Evolutionary conservation across 1,140 invertebrate genomes (phyloP).

Genomic region (Cotesia vestalis): DNA sequence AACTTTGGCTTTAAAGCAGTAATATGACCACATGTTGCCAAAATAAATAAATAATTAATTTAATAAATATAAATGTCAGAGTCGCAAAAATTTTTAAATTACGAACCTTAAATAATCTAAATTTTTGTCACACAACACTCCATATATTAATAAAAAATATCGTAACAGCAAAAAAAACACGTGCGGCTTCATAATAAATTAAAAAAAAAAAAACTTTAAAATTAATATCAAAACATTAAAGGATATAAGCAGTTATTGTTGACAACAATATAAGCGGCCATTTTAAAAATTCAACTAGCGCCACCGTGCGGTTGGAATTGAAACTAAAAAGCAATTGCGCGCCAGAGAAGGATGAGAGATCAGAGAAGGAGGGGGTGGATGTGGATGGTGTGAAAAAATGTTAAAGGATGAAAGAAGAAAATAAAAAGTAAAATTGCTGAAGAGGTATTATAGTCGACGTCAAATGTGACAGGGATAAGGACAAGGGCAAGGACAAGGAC

Average conservation of each 20-base stretch:
- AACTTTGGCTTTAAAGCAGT: no score
- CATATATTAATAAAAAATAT: slow-evolving; percentile 51
- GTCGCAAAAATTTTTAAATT: not conserved
- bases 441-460: no score
- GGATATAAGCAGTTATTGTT: slow-evolving; percentile 42
- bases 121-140: slow-evolving; percentile 39
- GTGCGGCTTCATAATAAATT: slow-evolving; percentile 54
- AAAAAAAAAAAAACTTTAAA: slow-evolving; percentile 28
- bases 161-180: slow-evolving; percentile 54
- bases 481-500: no score
- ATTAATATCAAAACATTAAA: slow-evolving; percentile 52
- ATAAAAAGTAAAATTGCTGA: no score
- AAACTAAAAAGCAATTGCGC: slow-evolving; percentile 7
- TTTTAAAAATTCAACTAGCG: slow-evolving; percentile 46
- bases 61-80: slow-evolving; percentile 41
- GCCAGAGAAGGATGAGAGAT: no score
- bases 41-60: slow-evolving; percentile 3
- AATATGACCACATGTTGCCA: no score
- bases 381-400: no score
- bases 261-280: slow-evolving; percentile 48
- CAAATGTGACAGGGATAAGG: no score
- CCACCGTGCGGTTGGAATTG: slow-evolving; percentile 21
- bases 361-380: no score
- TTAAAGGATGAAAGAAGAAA: no score
- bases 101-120: slow-evolving; percentile 34